Evolutionary conservation across 2,888 invertebrate species (phyloP).

Genomic region (Deilephila elpenor): DNA sequence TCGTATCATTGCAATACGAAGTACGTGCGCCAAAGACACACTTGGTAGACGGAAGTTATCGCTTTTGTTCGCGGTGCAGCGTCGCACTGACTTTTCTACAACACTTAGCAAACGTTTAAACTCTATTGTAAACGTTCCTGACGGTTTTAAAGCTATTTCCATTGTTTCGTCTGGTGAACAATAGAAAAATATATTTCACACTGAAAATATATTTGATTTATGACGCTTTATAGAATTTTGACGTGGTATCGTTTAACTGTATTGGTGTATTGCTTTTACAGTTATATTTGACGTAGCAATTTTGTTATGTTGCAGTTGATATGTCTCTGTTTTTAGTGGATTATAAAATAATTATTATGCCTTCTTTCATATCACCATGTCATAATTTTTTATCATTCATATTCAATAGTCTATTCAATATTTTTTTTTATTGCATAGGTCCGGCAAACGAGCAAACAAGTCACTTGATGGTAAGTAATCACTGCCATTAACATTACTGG

Average conservation of each 20-base stretch:
- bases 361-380: too few species aligned
- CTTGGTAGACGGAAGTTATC: slow-evolving; percentile 55
- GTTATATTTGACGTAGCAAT: too few species aligned
- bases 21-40: slow-evolving; percentile 49
- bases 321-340: background rate
- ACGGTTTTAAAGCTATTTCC: slow-evolving; percentile 60
- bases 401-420: too few species aligned
- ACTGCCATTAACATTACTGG: too few species aligned
- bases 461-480: too few species aligned
- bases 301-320: too few species aligned
- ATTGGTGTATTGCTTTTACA: too few species aligned
- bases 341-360: background rate
- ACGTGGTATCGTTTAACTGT: background rate
- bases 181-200: slow-evolving; percentile 50
- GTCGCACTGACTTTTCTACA: slow-evolving; percentile 64
- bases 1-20: slow-evolving; percentile 36
- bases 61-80: slow-evolving; percentile 65
- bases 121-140: slow-evolving; percentile 65
- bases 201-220: slow-evolving; percentile 37
- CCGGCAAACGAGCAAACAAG: too few species aligned
- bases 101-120: slow-evolving; percentile 70
- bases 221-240: slow-evolving; percentile 34
- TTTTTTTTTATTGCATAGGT: too few species aligned
- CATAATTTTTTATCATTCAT: too few species aligned
- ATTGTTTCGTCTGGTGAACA: slow-evolving; percentile 50